These are phyloP conservation scores for Julus scandinavius DNA, from an alignment of 2,888 invertebrate species.

Conservation along the genomic window DNA sequence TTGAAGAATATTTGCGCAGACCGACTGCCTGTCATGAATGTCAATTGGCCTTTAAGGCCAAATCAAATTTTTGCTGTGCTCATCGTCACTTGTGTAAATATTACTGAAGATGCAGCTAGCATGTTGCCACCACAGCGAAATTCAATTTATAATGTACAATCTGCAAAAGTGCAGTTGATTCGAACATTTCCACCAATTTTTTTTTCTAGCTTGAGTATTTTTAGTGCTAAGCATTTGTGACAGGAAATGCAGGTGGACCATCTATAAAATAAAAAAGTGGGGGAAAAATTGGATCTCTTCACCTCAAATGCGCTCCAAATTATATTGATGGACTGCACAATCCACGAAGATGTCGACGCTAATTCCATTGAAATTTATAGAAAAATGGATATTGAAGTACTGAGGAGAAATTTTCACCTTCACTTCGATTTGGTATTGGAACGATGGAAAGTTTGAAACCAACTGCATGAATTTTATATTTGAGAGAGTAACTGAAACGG, in stretches of 20 bases:
- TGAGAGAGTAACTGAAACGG: neutral
- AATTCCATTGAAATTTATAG: conserved; percentile 38
- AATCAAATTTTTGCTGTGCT: conserved; percentile 24
- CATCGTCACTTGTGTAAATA: conserved; percentile 1
- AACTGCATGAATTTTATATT: neutral
- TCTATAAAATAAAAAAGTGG: neutral
- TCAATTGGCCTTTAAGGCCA: neutral
- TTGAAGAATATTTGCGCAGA: neutral
- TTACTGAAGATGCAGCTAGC: neutral
- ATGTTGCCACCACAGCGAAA: neutral
- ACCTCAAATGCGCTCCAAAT: conserved; percentile 32
- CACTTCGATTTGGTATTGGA: neutral
- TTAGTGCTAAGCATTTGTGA: conserved; percentile 27
- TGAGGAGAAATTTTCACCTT: neutral
- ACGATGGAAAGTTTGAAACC: neutral
- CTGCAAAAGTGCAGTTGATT: conserved; percentile 39
- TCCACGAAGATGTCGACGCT: conserved; percentile 5
- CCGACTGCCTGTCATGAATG: conserved; percentile 11
- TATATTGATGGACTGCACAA: conserved; percentile 35
- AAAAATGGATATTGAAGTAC: conserved; percentile 20
- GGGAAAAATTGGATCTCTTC: conserved; percentile 20
- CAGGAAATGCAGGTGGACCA: conserved; percentile 30
- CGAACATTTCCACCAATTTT: neutral
- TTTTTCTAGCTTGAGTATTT: neutral
- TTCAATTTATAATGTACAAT: conserved; percentile 7